phyloP scores from a whole-genome alignment of 2,797 vertebrate species.

The Jordanella pulchra region DNA sequence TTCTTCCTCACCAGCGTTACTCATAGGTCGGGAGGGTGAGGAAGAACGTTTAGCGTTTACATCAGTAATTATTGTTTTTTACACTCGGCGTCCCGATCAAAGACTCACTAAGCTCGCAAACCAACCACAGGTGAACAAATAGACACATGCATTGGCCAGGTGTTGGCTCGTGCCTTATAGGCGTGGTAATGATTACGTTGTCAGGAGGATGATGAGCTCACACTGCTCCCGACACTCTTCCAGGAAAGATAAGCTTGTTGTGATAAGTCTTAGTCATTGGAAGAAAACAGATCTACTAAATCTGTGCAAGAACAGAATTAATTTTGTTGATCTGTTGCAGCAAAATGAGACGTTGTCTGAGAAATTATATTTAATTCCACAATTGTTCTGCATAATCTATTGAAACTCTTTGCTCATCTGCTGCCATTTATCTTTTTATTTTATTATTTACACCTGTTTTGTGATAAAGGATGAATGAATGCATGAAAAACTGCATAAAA shows the following conservation, averaged over 20 bases:
- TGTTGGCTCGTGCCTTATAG: conserved; percentile 69
- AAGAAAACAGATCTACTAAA: background rate
- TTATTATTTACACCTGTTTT: background rate
- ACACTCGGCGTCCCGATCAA: conserved; percentile 72
- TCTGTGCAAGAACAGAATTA: background rate
- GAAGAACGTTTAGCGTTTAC: conserved; percentile 67
- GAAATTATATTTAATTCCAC: background rate
- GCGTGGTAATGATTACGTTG: conserved; percentile 60
- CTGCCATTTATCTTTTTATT: background rate
- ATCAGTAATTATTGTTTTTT: conserved; percentile 80
- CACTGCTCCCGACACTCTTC: conserved; percentile 57
- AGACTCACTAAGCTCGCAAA: conserved; percentile 52
- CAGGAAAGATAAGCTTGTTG: conserved; percentile 70
- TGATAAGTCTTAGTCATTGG: conserved; percentile 32
- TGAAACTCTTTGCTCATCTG: background rate
- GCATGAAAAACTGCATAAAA: background rate
- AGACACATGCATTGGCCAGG: conserved; percentile 62
- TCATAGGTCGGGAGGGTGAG: conserved; percentile 61
- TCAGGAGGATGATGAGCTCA: conserved; percentile 66
- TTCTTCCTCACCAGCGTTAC: conserved; percentile 61
- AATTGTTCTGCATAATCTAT: background rate
- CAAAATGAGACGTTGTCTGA: background rate
- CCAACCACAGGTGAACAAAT: conserved; percentile 45
- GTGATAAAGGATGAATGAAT: background rate
- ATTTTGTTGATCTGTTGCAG: background rate